Percentiles rank a stretch among this genome's conserved stretches.
phyloP scores from a whole-genome alignment of 23 tunicate genomes.

The Pegea sp. region DNA sequence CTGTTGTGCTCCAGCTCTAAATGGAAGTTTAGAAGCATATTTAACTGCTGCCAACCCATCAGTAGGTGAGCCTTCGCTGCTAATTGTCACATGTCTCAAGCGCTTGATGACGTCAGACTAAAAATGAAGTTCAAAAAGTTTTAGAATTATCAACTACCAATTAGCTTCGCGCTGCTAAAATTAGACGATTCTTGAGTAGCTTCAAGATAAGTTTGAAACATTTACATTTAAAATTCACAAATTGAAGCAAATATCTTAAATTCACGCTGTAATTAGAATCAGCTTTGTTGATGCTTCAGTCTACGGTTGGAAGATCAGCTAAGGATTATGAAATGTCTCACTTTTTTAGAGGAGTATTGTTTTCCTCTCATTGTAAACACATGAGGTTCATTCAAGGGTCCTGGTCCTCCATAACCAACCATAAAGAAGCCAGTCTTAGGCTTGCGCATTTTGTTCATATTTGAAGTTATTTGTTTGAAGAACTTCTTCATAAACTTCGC shows the following conservation, averaged over 20 bases:
- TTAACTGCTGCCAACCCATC: slow-evolving; percentile 45
- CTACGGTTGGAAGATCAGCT: too few species aligned
- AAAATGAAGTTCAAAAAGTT: too few species aligned
- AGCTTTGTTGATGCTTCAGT: too few species aligned
- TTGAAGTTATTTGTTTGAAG: slow-evolving; percentile 5
- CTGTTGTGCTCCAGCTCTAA: slow-evolving; percentile 72
- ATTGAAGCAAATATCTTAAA: too few species aligned
- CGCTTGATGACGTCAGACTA: slow-evolving; percentile 14
- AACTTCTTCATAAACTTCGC: slow-evolving; percentile 17
- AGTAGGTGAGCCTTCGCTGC: slow-evolving; percentile 4
- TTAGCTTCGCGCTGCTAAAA: background rate
- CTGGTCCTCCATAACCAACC: slow-evolving; percentile 88
- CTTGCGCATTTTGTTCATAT: background rate
- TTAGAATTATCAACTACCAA: background rate
- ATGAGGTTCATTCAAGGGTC: slow-evolving; percentile 34
- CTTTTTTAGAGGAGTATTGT: slow-evolving; percentile 7
- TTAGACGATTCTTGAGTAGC: background rate
- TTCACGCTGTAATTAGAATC: too few species aligned
- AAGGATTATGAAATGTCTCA: too few species aligned
- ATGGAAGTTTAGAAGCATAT: slow-evolving; percentile 69
- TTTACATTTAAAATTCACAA: too few species aligned
- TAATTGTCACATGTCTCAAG: slow-evolving; percentile 6
- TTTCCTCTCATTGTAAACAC: slow-evolving; percentile 23
- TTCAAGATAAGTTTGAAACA: background rate
- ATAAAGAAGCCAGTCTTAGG: slow-evolving; percentile 14